Conservation (phyloP, 2,113 vertebrate genomes). For the Pholis gunnellus region DNA sequence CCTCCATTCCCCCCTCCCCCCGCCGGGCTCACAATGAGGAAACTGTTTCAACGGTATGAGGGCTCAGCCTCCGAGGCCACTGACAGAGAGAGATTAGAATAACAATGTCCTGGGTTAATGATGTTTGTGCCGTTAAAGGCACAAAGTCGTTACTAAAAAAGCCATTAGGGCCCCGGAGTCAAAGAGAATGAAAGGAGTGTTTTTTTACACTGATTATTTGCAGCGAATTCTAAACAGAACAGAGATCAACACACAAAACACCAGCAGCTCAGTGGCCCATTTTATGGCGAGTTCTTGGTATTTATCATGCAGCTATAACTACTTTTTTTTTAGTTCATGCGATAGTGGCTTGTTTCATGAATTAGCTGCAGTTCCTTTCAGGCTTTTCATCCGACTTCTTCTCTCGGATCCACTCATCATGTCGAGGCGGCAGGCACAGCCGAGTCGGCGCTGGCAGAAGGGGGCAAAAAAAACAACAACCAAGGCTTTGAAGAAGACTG, state of each 20-base stretch:
- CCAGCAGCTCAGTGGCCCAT: conserved; percentile 21
- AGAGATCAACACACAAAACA: conserved; percentile 33
- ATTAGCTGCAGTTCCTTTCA: conserved; percentile 51
- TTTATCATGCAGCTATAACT: conserved; percentile 11
- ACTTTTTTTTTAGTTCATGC: conserved; percentile 16
- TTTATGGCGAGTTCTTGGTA: conserved; percentile 7
- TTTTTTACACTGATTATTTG: conserved; percentile 27
- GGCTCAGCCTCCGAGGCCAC: conserved; percentile 31
- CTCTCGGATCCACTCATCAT: conserved; percentile 50
- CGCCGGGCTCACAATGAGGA: conserved; percentile 50
- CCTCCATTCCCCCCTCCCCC: background rate
- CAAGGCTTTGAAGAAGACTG: conserved; percentile 67
- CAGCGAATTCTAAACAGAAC: conserved; percentile 57
- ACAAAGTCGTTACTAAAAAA: conserved; percentile 68
- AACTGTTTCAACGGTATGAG: conserved; percentile 50
- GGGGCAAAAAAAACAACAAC: conserved; percentile 17
- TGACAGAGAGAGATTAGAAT: conserved; percentile 63
- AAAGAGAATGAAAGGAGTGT: conserved; percentile 38
- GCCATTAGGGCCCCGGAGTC: conserved; percentile 56
- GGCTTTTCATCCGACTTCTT: conserved; percentile 52
- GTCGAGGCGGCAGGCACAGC: conserved; percentile 44
- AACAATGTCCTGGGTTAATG: conserved; percentile 65
- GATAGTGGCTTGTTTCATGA: conserved; percentile 30
- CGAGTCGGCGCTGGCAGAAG: conserved; percentile 50
- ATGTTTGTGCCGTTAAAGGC: conserved; percentile 61